Percentiles rank a stretch among this genome's conserved stretches.
phyloP scores from a whole-genome alignment of 1,140 invertebrate species.

The Plodia interpunctella region DNA sequence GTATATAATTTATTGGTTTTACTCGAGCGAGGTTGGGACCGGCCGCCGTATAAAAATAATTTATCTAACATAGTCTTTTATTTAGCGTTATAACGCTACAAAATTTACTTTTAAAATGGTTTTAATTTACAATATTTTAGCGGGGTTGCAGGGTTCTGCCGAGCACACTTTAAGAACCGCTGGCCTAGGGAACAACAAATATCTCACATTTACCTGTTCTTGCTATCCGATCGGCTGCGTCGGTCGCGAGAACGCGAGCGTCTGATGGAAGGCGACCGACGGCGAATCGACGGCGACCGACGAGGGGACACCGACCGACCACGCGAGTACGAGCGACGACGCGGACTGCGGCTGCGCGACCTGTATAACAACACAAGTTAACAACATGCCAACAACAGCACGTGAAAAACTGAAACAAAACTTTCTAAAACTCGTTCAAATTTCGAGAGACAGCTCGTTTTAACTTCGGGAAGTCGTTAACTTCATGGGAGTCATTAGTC shows the following conservation, averaged over 20 bases:
- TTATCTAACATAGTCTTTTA: no score
- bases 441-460: neutral
- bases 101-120: no score
- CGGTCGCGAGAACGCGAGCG: conserved; percentile 61
- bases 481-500: neutral
- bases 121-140: no score
- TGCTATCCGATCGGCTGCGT: conserved; percentile 67
- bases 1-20: no score
- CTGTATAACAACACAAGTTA: conserved; percentile 28
- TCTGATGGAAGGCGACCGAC: conserved; percentile 60
- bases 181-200: no score
- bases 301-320: conserved; percentile 55
- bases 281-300: conserved; percentile 58
- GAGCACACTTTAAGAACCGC: no score
- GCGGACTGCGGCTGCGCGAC: conserved; percentile 64
- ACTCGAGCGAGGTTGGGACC: no score
- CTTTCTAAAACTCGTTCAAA: neutral
- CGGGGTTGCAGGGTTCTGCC: no score
- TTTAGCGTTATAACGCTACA: no score
- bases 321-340: conserved; percentile 62
- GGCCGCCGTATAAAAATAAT: no score
- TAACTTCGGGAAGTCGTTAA: neutral
- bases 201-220: conserved; percentile 47
- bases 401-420: neutral
- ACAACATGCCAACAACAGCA: neutral